Evolutionary conservation across 1,140 invertebrate species (phyloP).

Genomic region (Solen grandis): DNA sequence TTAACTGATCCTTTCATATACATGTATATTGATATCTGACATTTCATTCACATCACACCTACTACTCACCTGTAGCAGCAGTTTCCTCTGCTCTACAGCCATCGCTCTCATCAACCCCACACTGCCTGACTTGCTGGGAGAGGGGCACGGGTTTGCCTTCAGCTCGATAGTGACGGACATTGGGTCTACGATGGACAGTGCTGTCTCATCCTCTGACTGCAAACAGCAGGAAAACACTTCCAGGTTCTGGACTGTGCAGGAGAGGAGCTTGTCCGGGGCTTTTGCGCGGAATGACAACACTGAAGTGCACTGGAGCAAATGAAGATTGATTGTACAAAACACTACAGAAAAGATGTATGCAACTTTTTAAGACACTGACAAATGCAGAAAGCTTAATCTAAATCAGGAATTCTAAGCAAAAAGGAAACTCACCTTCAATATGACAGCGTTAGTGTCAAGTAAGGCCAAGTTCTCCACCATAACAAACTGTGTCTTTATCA

Average conservation of each 20-base stretch:
- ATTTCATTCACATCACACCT: too few relatives aligned
- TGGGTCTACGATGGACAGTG: constrained; percentile 97
- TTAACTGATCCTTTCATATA: too few relatives aligned
- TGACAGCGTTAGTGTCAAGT: constrained; percentile 95
- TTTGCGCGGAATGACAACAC: constrained; percentile 90
- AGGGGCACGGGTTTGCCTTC: constrained; percentile 73
- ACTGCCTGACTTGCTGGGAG: constrained; percentile 37
- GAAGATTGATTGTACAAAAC: too few relatives aligned
- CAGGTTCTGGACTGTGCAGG: constrained; percentile 93
- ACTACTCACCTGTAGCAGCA: constrained; percentile 75
- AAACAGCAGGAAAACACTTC: constrained; percentile 97
- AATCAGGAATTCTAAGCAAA: too few relatives aligned
- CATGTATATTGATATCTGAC: too few relatives aligned
- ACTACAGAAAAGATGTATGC: too few relatives aligned
- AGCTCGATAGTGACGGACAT: constrained; percentile 85
- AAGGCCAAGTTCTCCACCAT: constrained; percentile 94
- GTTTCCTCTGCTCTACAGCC: constrained; percentile 69
- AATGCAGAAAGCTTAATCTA: too few relatives aligned
- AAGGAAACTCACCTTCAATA: constrained; percentile 90
- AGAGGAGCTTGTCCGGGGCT: constrained; percentile 88
- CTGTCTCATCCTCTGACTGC: constrained; percentile 95
- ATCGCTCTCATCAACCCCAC: constrained; percentile 79
- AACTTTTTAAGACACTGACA: too few relatives aligned
- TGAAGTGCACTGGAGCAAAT: constrained; percentile 87
- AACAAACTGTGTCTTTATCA: constrained; percentile 97